Conservation (phyloP, 2,113 vertebrate species). For the Xiphophorus hellerii region DNA sequence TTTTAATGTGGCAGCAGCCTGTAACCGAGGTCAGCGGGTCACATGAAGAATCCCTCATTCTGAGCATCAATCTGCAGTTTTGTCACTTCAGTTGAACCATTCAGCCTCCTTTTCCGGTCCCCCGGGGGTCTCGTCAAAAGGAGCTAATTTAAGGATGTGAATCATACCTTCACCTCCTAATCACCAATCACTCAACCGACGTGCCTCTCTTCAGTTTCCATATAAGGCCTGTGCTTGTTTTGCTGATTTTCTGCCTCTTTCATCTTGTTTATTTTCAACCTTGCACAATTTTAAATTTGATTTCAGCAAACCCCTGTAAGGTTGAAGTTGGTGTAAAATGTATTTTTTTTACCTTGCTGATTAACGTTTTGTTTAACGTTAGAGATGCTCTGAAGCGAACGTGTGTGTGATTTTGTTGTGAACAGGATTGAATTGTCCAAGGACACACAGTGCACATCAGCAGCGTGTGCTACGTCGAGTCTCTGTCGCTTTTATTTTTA, state of each 20-base stretch:
- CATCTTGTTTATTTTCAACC: constrained; percentile 32
- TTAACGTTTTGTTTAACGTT: constrained; percentile 23
- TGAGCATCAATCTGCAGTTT: neutral
- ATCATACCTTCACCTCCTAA: constrained; percentile 67
- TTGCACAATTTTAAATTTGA: constrained; percentile 41
- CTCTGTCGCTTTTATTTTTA: neutral
- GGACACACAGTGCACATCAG: rapidly evolving
- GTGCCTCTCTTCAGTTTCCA: constrained; percentile 19
- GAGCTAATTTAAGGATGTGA: constrained; percentile 67
- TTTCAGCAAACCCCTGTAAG: constrained; percentile 22
- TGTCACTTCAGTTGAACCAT: constrained; percentile 50
- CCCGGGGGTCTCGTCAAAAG: constrained; percentile 33
- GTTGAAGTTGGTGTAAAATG: constrained; percentile 50
- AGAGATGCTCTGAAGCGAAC: constrained; percentile 22
- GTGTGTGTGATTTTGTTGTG: neutral
- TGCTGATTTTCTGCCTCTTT: constrained; percentile 48
- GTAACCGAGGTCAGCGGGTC: constrained; percentile 19
- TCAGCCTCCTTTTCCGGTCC: constrained; percentile 24
- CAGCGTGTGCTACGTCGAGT: neutral
- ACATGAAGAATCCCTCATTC: constrained; percentile 1
- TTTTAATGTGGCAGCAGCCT: neutral
- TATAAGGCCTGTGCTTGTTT: constrained; percentile 39
- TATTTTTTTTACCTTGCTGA: constrained; percentile 40
- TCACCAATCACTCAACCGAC: constrained; percentile 41
- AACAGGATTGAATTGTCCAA: constrained; percentile 10